These are phyloP conservation scores for Gonatopus flavifemur DNA, from an alignment of 1,140 invertebrate species.

Conservation along the genomic window DNA sequence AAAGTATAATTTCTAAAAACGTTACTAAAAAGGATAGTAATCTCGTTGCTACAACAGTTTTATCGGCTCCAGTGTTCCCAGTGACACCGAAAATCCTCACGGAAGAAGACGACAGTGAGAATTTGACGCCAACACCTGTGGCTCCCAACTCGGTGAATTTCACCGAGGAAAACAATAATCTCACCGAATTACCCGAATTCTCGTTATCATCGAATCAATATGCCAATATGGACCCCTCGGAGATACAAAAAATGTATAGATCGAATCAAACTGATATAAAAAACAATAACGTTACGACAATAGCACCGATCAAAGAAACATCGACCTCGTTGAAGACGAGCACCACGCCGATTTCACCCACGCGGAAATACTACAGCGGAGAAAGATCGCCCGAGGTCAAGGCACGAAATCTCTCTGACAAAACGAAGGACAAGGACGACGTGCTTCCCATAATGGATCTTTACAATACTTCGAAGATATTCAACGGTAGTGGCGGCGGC, in stretches of 20 bases:
- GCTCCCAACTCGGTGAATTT: conserved; percentile 2
- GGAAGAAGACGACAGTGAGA: conserved; percentile 6
- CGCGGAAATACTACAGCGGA: conserved; percentile 5
- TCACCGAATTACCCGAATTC: neutral
- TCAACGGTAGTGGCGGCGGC: conserved; percentile 48
- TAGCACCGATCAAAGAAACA: conserved; percentile 12
- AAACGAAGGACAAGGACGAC: conserved; percentile 50
- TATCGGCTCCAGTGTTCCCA: conserved; percentile 25
- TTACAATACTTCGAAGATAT: conserved; percentile 53
- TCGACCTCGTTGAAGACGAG: neutral
- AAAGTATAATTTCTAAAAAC: conserved; percentile 15
- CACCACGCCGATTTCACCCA: neutral
- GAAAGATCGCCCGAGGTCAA: conserved; percentile 48
- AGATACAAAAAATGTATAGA: conserved; percentile 50
- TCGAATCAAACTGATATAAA: conserved; percentile 21
- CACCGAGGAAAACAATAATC: neutral
- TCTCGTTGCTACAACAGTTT: conserved; percentile 4
- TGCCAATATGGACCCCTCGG: conserved; percentile 42
- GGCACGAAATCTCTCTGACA: conserved; percentile 44
- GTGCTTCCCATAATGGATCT: conserved; percentile 54
- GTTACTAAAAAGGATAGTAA: no score
- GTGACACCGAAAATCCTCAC: conserved; percentile 38
- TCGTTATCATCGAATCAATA: neutral
- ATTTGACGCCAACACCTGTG: neutral
- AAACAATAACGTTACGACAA: conserved; percentile 24